Evolutionary conservation across 2,113 vertebrate genomes (phyloP).

Genomic region (Cochlearius cochlearius): DNA sequence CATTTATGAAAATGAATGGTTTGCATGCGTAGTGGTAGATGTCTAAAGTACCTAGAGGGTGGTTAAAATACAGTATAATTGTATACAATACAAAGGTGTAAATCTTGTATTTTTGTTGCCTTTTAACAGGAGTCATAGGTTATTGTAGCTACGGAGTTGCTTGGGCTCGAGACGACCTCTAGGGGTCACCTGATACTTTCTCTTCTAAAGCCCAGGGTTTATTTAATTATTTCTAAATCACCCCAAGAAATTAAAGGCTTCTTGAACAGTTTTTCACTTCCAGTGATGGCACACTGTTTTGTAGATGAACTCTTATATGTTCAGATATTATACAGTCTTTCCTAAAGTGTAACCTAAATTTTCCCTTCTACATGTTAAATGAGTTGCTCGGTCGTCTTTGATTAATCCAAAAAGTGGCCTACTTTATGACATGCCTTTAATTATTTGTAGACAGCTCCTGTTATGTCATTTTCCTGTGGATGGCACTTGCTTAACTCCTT

Average conservation of each 20-base stretch:
- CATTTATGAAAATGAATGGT: conserved; percentile 20
- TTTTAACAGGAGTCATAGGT: neutral
- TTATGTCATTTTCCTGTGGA: neutral
- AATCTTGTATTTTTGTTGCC: neutral
- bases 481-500: neutral
- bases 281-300: neutral
- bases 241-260: neutral
- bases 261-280: neutral
- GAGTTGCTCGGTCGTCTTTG: neutral
- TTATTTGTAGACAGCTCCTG: conserved; percentile 38
- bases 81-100: neutral
- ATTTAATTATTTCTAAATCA: neutral
- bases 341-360: conserved; percentile 12
- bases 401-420: conserved; percentile 43
- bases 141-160: neutral
- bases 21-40: neutral
- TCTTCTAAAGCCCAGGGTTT: neutral
- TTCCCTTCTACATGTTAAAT: conserved; percentile 10
- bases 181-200: conserved; percentile 6
- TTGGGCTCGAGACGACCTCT: conserved; percentile 29
- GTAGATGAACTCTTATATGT: neutral
- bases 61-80: neutral
- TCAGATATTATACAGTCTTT: neutral
- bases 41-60: neutral
- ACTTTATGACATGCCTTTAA: conserved; percentile 47